Percentiles rank a stretch among this genome's conserved stretches.
phyloP scores from a whole-genome alignment of 2,888 invertebrate species.

The Drosophila anomelani region DNA sequence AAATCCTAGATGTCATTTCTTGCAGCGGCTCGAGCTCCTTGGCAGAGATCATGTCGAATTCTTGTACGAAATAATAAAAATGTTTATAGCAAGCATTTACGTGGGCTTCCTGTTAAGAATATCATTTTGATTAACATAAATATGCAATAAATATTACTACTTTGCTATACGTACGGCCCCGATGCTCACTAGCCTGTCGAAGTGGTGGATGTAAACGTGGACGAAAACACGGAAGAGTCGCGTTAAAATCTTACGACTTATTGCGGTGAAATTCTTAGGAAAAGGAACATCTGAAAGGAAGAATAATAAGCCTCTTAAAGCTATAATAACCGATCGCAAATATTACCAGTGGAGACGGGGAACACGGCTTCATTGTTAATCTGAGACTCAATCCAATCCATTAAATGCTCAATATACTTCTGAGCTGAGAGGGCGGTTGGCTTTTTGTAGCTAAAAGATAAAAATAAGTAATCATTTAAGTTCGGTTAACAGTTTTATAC shows the following conservation, averaged over 20 bases:
- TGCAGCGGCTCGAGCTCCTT: conserved; percentile 94
- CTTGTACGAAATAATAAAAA: conserved; percentile 95
- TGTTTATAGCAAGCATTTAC: conserved; percentile 98
- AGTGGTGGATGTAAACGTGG: conserved; percentile 97
- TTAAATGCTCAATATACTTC: conserved; percentile 92
- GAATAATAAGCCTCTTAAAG: neutral
- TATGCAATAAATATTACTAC: neutral
- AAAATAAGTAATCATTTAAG: neutral
- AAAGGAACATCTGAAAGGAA: conserved; percentile 90
- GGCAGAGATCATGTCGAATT: conserved; percentile 92
- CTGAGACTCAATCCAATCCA: conserved; percentile 96
- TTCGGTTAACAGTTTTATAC: no score
- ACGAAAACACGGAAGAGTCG: conserved; percentile 95
- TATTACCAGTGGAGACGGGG: conserved; percentile 89
- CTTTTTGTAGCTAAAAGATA: conserved; percentile 87
- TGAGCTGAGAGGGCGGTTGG: conserved; percentile 93
- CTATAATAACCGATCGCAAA: neutral
- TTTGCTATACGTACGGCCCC: conserved; percentile 89
- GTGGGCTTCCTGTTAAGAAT: conserved; percentile 89
- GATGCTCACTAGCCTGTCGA: conserved; percentile 93
- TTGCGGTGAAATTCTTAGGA: conserved; percentile 91
- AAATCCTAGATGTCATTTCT: conserved; percentile 91
- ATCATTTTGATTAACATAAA: neutral
- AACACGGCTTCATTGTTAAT: conserved; percentile 95
- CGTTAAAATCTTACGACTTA: conserved; percentile 94